Percentiles rank a stretch among this genome's conserved stretches.
phyloP scores from a whole-genome alignment of 2,797 vertebrate species.

The Coregonus suidteri region DNA sequence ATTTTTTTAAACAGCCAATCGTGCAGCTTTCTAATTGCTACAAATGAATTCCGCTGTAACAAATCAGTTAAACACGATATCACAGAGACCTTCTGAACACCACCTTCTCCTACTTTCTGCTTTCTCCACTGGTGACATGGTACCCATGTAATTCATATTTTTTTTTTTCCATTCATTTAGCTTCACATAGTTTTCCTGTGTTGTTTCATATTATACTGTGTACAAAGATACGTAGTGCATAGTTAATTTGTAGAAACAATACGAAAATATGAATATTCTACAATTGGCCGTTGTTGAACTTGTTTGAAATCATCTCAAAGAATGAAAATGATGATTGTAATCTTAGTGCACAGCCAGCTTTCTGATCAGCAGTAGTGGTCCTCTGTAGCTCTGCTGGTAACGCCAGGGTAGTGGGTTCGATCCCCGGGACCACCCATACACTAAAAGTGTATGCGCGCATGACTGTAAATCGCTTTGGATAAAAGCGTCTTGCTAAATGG shows the following conservation, averaged over 20 bases:
- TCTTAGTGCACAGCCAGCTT: no score
- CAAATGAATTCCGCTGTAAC: conserved; percentile 57
- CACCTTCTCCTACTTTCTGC: conserved; percentile 35
- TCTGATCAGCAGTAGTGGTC: no score
- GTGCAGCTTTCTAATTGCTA: conserved; percentile 60
- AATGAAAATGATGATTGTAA: no score
- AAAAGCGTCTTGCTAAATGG: no score
- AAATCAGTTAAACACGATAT: conserved; percentile 62
- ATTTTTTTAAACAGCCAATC: conserved; percentile 39
- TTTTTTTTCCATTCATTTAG: neutral
- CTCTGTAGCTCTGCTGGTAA: no score
- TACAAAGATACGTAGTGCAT: neutral
- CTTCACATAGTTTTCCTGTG: conserved; percentile 20
- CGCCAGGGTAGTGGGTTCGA: no score
- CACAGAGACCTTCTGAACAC: conserved; percentile 53
- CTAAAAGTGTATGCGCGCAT: no score
- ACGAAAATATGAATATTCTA: neutral
- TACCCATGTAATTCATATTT: neutral
- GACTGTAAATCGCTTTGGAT: no score
- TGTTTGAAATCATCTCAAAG: no score
- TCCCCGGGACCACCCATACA: no score
- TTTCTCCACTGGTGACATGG: conserved; percentile 16
- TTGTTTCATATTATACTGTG: neutral
- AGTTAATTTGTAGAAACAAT: no score
- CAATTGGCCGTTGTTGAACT: neutral